phyloP scores from a whole-genome alignment of 2,113 vertebrate species.

The Sterna hirundo region DNA sequence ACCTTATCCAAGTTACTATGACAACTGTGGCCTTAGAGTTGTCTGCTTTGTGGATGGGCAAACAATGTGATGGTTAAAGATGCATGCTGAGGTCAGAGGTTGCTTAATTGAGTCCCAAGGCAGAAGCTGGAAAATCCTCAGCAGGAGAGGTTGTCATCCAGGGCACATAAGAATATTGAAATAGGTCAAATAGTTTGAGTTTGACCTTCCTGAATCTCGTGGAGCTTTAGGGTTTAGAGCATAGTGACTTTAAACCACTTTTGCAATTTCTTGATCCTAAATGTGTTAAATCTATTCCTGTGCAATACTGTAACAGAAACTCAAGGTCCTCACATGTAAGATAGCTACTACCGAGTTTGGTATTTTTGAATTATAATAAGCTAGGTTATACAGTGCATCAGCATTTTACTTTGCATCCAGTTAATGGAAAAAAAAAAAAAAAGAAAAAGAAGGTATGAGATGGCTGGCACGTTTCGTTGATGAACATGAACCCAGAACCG shows the following conservation, averaged over 20 bases:
- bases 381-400: neutral
- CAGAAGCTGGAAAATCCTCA: neutral
- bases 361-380: neutral
- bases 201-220: neutral
- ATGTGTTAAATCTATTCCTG: neutral
- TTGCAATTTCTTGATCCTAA: neutral
- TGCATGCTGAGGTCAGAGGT: neutral
- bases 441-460: neutral
- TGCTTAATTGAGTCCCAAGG: neutral
- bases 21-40: neutral
- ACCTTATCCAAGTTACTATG: neutral
- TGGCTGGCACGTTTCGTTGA: neutral
- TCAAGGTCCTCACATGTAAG: neutral
- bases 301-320: neutral
- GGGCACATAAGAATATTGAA: neutral
- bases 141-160: neutral
- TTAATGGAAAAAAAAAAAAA: neutral
- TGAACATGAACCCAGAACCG: fast-evolving
- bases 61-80: neutral
- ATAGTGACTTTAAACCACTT: neutral
- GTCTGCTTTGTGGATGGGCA: neutral
- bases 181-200: neutral
- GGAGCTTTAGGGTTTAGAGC: neutral
- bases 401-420: neutral
- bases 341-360: neutral